Conservation (phyloP, 30 jellyfish, hydroid and myxozoan genomes). For the Clytia hemisphaerica region DNA sequence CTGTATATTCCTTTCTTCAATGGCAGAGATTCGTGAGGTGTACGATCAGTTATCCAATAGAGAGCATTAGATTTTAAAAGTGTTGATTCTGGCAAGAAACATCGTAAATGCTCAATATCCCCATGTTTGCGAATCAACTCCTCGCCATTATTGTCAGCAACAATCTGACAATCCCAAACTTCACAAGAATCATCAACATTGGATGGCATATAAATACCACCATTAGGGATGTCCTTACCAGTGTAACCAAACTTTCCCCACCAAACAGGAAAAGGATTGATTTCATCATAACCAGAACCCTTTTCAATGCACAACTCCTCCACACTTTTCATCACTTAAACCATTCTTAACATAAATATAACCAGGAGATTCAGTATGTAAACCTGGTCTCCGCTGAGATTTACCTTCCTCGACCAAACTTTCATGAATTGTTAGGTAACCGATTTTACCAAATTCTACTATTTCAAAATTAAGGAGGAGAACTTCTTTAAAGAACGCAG, state of each 20-base stretch:
- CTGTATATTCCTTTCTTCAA: slow-evolving; percentile 30
- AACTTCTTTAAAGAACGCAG: neutral
- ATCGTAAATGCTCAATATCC: slow-evolving; percentile 48
- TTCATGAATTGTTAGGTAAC: slow-evolving; percentile 51
- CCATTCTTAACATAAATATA: neutral
- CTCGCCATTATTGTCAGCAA: neutral
- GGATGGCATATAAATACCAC: slow-evolving; percentile 71
- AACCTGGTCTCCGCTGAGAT: slow-evolving; percentile 55
- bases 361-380: slow-evolving; percentile 63
- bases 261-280: too few species aligned
- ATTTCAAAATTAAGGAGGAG: too few species aligned
- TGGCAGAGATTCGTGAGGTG: slow-evolving; percentile 72
- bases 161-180: slow-evolving; percentile 45
- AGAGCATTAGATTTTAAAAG: slow-evolving; percentile 25
- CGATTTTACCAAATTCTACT: slow-evolving; percentile 43
- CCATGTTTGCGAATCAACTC: slow-evolving; percentile 46
- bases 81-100: slow-evolving; percentile 36
- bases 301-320: too few species aligned
- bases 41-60: slow-evolving; percentile 69
- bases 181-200: slow-evolving; percentile 44
- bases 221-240: neutral
- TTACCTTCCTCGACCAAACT: slow-evolving; percentile 27
- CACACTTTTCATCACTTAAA: too few species aligned
- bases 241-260: slow-evolving; percentile 3
- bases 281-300: neutral